Percentiles rank a stretch among this genome's conserved stretches.
Conservation (phyloP, 2,888 invertebrate species). For the Dicranocentrus wangi region DNA sequence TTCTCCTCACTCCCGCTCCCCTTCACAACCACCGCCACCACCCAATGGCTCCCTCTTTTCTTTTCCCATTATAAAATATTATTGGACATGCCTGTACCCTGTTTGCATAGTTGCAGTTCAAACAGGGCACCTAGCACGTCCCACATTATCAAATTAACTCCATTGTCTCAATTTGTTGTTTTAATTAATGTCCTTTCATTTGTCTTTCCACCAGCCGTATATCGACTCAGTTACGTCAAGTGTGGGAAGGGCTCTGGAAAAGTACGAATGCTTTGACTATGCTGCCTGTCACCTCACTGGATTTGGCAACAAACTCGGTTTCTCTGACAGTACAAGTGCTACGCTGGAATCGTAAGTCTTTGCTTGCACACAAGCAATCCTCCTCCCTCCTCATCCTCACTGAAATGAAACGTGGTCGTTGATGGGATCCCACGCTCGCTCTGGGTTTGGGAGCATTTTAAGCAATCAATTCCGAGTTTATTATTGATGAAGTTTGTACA, state of each 20-base stretch:
- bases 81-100: no score
- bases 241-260: conserved; percentile 65
- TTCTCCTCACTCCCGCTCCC: no score
- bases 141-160: conserved; percentile 4
- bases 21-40: no score
- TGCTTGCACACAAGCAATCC: neutral
- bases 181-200: conserved; percentile 21
- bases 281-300: conserved; percentile 65
- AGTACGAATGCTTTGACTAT: conserved; percentile 68
- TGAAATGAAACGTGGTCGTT: neutral
- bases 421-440: neutral
- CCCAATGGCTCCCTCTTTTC: no score
- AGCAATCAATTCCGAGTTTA: conserved; percentile 42
- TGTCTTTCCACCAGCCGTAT: conserved; percentile 51
- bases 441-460: neutral
- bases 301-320: conserved; percentile 59
- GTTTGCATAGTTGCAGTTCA: no score
- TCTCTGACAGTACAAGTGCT: conserved; percentile 5
- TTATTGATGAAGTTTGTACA: conserved; percentile 34
- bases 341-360: conserved; percentile 52
- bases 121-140: no score
- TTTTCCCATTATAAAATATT: no score
- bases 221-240: conserved; percentile 55
- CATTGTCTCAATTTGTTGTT: conserved; percentile 1
- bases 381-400: neutral